Conservation (phyloP, 2,888 invertebrate genomes). For the Pterostichus niger region DNA sequence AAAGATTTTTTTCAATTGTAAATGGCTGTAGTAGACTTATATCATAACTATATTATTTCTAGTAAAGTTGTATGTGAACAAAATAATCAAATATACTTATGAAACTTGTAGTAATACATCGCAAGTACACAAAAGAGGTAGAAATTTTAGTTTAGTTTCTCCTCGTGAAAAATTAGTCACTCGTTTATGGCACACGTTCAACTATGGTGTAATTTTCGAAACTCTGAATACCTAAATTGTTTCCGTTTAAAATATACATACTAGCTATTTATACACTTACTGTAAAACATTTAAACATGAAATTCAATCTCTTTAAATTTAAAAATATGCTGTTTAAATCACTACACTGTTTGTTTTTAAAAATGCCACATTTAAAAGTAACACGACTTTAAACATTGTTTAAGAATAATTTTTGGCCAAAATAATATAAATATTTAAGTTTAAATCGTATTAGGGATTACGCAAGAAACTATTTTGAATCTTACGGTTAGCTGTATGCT, state of each 20-base stretch:
- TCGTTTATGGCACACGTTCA: constrained; percentile 41
- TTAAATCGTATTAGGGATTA: not conserved
- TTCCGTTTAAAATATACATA: not conserved
- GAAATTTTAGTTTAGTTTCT: constrained; percentile 24
- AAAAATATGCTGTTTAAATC: not conserved
- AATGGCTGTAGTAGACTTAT: constrained; percentile 24
- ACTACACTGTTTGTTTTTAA: not conserved
- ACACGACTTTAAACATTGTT: not conserved
- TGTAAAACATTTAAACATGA: not conserved
- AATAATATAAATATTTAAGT: not conserved
- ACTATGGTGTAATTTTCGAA: constrained; percentile 37
- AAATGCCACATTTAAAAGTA: not conserved
- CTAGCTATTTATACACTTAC: constrained; percentile 15
- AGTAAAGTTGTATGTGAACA: constrained; percentile 53
- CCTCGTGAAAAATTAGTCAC: constrained; percentile 32
- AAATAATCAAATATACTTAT: constrained; percentile 34
- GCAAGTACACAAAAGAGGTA: constrained; percentile 43
- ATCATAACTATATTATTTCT: constrained; percentile 9
- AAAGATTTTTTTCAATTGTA: constrained; percentile 27
- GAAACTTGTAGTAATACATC: constrained; percentile 6
- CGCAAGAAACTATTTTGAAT: not conserved
- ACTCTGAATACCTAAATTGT: constrained; percentile 14
- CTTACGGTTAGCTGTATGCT: not conserved
- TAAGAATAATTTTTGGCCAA: not conserved
- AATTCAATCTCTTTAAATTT: constrained; percentile 1